Evolutionary conservation across 2,113 vertebrate species (phyloP).

Genomic region (Chloroceryle aenea): DNA sequence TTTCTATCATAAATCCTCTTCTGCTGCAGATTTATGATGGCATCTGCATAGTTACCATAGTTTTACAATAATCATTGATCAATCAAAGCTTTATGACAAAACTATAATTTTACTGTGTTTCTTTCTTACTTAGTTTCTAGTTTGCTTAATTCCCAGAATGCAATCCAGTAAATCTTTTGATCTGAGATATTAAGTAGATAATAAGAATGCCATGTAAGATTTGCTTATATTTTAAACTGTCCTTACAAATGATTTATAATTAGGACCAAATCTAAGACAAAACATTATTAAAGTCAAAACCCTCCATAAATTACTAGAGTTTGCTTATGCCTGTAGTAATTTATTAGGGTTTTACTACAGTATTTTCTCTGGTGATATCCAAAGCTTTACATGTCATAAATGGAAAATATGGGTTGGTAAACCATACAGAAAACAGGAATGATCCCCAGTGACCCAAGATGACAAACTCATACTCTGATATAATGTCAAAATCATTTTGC

Average conservation of each 20-base stretch:
- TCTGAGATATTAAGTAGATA: slow-evolving; percentile 76
- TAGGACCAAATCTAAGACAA: slow-evolving; percentile 76
- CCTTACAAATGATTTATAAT: slow-evolving; percentile 79
- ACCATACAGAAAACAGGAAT: not conserved
- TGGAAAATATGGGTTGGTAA: slow-evolving; percentile 40
- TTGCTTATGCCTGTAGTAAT: slow-evolving; percentile 66
- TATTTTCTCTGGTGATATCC: slow-evolving; percentile 59
- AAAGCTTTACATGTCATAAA: slow-evolving; percentile 55
- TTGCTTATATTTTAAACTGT: slow-evolving; percentile 78
- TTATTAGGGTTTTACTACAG: slow-evolving; percentile 68
- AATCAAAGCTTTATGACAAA: slow-evolving; percentile 78
- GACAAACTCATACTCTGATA: not conserved
- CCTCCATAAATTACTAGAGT: slow-evolving; percentile 68
- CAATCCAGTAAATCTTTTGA: slow-evolving; percentile 73
- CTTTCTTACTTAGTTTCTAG: slow-evolving; percentile 72
- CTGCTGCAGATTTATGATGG: slow-evolving; percentile 76
- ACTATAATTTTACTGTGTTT: slow-evolving; percentile 74
- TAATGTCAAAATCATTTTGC: not conserved
- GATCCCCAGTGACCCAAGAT: slow-evolving; percentile 8
- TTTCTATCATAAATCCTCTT: slow-evolving; percentile 75
- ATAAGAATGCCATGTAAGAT: slow-evolving; percentile 77
- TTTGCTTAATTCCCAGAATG: slow-evolving; percentile 80
- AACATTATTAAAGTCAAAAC: slow-evolving; percentile 78
- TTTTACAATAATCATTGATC: slow-evolving; percentile 82
- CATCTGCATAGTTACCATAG: slow-evolving; percentile 62